phyloP scores from a whole-genome alignment of 2,888 invertebrate genomes.

The Drosophila sordidula region DNA sequence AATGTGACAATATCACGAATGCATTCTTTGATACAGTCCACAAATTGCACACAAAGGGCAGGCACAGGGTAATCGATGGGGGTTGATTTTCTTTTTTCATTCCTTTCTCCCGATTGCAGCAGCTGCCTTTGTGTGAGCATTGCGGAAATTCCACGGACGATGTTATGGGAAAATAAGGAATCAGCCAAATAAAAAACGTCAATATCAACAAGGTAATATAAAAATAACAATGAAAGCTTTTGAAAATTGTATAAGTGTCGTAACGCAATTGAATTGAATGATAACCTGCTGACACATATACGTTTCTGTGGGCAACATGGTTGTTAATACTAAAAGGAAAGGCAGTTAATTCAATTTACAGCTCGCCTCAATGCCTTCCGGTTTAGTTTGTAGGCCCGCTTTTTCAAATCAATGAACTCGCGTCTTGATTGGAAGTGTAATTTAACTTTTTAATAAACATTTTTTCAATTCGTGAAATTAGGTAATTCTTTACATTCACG shows the following conservation, averaged over 20 bases:
- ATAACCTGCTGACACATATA: not conserved
- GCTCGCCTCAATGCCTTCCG: not conserved
- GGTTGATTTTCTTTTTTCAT: conserved; percentile 1
- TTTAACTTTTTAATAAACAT: too few species aligned
- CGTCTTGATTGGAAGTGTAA: too few species aligned
- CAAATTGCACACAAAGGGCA: conserved; percentile 22
- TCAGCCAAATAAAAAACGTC: conserved; percentile 5
- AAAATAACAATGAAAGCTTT: conserved; percentile 2
- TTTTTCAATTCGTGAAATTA: too few species aligned
- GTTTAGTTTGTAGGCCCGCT: not conserved
- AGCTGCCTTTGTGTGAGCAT: conserved; percentile 1
- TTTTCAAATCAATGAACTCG: not conserved
- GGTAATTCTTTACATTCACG: too few species aligned
- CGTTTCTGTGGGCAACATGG: not conserved
- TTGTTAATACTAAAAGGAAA: not conserved
- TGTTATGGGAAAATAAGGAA: conserved; percentile 2
- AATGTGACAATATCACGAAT: not conserved
- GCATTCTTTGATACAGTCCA: not conserved
- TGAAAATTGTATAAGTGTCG: conserved; percentile 7
- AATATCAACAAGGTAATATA: conserved; percentile 12
- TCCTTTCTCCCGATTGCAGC: conserved; percentile 4
- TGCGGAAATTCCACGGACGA: conserved; percentile 1
- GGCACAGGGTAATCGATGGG: not conserved
- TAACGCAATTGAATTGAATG: not conserved
- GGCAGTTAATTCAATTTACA: not conserved